phyloP scores from a whole-genome alignment of 2,888 invertebrate species.

The Conomelus anceps region DNA sequence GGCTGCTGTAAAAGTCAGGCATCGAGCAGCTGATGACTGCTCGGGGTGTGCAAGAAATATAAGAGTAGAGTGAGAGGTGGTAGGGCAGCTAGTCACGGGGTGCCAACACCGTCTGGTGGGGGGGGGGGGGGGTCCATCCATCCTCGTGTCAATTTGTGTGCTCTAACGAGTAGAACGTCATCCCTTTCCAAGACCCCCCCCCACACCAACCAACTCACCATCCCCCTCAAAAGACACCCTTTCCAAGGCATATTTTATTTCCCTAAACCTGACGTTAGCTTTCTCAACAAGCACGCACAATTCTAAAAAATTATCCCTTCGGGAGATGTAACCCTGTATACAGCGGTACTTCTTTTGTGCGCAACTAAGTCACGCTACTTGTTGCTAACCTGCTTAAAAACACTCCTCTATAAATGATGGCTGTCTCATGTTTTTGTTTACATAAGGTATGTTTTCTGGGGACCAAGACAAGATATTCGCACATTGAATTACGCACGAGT shows the following conservation, averaged over 20 bases:
- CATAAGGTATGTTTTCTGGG: not conserved
- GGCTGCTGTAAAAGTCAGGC: not conserved
- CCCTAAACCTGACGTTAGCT: not conserved
- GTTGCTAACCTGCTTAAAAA: not conserved
- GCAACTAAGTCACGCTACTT: not conserved
- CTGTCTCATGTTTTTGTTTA: not conserved
- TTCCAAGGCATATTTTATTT: not conserved
- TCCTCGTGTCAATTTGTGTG: not conserved
- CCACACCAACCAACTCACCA: not conserved
- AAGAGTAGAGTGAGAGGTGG: not conserved
- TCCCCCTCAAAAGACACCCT: not conserved
- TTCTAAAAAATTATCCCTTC: not conserved
- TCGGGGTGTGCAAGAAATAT: not conserved
- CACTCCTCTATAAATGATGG: no score
- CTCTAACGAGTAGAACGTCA: not conserved
- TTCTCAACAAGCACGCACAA: not conserved
- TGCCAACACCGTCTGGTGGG: not conserved
- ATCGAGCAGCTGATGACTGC: not conserved
- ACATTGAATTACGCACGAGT: no score
- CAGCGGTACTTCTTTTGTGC: no score
- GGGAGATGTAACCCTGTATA: not conserved
- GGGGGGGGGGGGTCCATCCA: not conserved
- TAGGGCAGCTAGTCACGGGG: not conserved
- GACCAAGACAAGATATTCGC: not conserved
- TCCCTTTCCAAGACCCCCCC: not conserved